Evolutionary conservation across 2,113 vertebrate genomes (phyloP).

Genomic region (Ascaphus truei): DNA sequence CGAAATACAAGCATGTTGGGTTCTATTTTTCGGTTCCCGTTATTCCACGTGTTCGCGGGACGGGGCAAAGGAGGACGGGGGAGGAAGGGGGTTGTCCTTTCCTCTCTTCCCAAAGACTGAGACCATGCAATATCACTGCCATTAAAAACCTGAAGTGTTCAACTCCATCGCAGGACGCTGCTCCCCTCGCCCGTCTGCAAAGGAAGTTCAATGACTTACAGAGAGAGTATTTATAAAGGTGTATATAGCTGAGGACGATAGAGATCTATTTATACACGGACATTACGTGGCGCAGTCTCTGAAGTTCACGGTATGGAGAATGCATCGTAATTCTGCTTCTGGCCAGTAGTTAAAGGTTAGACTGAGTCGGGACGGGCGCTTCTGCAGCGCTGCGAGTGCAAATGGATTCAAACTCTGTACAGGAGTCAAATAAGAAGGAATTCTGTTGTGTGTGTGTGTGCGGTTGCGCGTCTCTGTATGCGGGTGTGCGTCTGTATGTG

Average conservation of each 20-base stretch:
- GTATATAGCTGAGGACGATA: neutral
- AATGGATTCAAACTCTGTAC: no score
- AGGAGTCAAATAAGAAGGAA: no score
- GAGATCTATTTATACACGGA: conserved; percentile 1
- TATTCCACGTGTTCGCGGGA: no score
- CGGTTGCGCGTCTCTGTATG: no score
- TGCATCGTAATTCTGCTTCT: neutral
- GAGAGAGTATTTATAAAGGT: conserved; percentile 9
- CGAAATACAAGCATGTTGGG: neutral
- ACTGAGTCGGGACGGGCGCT: no score
- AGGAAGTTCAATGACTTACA: neutral
- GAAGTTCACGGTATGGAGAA: no score
- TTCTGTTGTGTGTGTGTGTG: no score
- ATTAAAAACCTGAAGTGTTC: neutral
- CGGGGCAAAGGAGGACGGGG: no score
- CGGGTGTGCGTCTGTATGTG: no score
- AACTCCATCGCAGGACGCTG: neutral
- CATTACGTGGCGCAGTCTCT: neutral
- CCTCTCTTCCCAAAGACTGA: neutral
- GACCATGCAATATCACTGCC: conserved; percentile 17
- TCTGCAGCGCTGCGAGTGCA: no score
- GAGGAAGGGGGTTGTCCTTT: no score
- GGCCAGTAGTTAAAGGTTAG: neutral
- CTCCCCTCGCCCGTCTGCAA: neutral
- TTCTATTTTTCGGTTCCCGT: no score